Evolutionary conservation across 2,888 invertebrate genomes (phyloP).

Genomic region (Sphaeridia pumilis): DNA sequence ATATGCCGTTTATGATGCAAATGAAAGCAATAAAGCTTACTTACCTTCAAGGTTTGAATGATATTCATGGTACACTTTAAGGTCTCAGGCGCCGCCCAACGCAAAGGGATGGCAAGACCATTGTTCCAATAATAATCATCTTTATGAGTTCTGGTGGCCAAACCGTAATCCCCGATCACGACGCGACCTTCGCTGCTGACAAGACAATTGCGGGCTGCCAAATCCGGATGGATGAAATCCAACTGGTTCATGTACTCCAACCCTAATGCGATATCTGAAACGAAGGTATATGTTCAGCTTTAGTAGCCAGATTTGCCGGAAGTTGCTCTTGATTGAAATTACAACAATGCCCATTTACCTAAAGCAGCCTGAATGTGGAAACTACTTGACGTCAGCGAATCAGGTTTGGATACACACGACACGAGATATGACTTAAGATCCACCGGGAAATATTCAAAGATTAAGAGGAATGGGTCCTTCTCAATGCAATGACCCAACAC

Average conservation of each 20-base stretch:
- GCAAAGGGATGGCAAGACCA: slow-evolving; percentile 52
- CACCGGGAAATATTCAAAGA: slow-evolving; percentile 28
- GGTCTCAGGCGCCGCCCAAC: slow-evolving; percentile 64
- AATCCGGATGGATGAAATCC: slow-evolving; percentile 42
- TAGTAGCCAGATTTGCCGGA: not conserved
- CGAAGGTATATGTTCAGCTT: too few relatives aligned
- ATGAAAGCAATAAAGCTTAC: too few relatives aligned
- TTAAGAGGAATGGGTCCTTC: slow-evolving; percentile 61
- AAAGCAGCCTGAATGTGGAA: slow-evolving; percentile 58
- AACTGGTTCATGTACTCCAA: slow-evolving; percentile 26
- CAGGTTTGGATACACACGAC: slow-evolving; percentile 50
- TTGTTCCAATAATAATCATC: slow-evolving; percentile 56
- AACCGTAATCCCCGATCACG: slow-evolving; percentile 67
- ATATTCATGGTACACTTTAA: slow-evolving; percentile 52
- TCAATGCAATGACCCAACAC: slow-evolving; percentile 63
- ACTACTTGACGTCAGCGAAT: slow-evolving; percentile 50
- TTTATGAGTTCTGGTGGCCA: slow-evolving; percentile 43
- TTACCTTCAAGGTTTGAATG: slow-evolving; percentile 48
- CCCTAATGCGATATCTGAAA: slow-evolving; percentile 29
- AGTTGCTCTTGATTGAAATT: not conserved
- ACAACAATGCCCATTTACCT: slow-evolving; percentile 41
- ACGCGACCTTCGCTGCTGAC: slow-evolving; percentile 56
- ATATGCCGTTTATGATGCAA: too few relatives aligned
- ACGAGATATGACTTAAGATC: slow-evolving; percentile 36
- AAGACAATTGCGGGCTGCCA: slow-evolving; percentile 62